A percentile compares a stretch with the other conserved stretches of the same genome.
phyloP scores from a whole-genome alignment of 2,888 invertebrate genomes.

The Exocentrus adspersus region DNA sequence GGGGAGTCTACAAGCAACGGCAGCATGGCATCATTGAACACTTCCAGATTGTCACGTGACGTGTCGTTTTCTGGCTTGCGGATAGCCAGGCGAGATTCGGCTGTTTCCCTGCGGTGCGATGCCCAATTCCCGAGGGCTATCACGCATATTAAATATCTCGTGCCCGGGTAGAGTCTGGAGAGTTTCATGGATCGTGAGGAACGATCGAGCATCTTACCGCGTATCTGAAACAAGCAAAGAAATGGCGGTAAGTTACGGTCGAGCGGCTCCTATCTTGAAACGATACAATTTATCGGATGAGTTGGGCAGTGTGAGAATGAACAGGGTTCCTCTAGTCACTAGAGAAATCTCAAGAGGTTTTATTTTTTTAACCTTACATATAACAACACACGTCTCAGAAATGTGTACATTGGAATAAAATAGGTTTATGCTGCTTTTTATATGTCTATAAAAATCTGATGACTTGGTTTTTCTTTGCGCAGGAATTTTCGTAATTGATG shows the following conservation, averaged over 20 bases:
- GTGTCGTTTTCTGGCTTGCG: constrained; percentile 67
- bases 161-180: constrained; percentile 79
- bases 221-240: constrained; percentile 68
- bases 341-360: no score
- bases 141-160: constrained; percentile 87
- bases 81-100: constrained; percentile 67
- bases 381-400: constrained; percentile 12
- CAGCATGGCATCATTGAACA: constrained; percentile 68
- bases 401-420: constrained; percentile 7
- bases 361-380: background rate
- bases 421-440: no score
- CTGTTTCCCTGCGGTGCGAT: constrained; percentile 62
- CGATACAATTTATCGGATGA: constrained; percentile 33
- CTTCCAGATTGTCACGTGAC: constrained; percentile 57
- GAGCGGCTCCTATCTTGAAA: constrained; percentile 32
- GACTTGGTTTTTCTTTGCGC: no score
- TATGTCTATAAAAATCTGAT: no score
- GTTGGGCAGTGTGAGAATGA: constrained; percentile 6
- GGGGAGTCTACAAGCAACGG: constrained; percentile 75
- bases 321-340: constrained; percentile 1
- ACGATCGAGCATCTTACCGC: constrained; percentile 79
- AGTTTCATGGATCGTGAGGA: constrained; percentile 79
- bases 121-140: constrained; percentile 84
- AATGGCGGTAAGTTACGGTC: constrained; percentile 33
- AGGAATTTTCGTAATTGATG: no score